phyloP scores from a whole-genome alignment of 2,797 vertebrate species.

The Aselliscus stoliczkanus region DNA sequence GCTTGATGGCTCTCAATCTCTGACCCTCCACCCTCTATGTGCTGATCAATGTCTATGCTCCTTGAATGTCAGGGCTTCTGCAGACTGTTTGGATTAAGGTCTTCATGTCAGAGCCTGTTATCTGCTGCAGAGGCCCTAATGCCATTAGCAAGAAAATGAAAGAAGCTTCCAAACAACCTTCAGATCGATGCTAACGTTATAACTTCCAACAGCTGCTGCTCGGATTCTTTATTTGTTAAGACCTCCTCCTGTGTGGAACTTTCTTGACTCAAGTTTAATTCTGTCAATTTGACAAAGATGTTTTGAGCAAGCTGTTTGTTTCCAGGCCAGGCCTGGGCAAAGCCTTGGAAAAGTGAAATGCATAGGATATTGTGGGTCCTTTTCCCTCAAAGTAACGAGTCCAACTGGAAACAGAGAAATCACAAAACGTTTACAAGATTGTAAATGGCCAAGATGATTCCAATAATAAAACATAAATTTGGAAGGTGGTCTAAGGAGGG shows the following conservation, averaged over 20 bases:
- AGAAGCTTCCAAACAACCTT: slow-evolving; percentile 80
- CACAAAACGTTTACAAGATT: neutral
- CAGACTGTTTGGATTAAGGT: slow-evolving; percentile 67
- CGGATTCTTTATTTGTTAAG: slow-evolving; percentile 73
- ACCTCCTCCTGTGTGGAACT: slow-evolving; percentile 66
- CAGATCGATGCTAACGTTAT: slow-evolving; percentile 72
- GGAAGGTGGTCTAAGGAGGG: neutral
- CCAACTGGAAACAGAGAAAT: neutral
- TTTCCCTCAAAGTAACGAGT: slow-evolving; percentile 4
- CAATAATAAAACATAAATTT: neutral
- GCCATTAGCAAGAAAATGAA: slow-evolving; percentile 85
- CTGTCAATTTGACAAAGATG: slow-evolving; percentile 66
- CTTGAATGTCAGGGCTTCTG: slow-evolving; percentile 65
- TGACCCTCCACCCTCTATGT: slow-evolving; percentile 55
- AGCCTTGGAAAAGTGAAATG: neutral
- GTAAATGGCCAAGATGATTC: neutral
- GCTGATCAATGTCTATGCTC: slow-evolving; percentile 58
- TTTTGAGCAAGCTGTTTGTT: slow-evolving; percentile 54
- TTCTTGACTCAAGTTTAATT: slow-evolving; percentile 71
- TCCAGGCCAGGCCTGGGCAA: neutral
- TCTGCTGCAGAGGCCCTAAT: slow-evolving; percentile 80
- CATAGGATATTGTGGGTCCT: neutral
- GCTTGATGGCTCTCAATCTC: slow-evolving; percentile 46
- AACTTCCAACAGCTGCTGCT: slow-evolving; percentile 72
- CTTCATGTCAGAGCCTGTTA: slow-evolving; percentile 79